phyloP scores from a whole-genome alignment of 30 jellyfish, hydroid and myxozoan genomes.

The Mastigias papua region DNA sequence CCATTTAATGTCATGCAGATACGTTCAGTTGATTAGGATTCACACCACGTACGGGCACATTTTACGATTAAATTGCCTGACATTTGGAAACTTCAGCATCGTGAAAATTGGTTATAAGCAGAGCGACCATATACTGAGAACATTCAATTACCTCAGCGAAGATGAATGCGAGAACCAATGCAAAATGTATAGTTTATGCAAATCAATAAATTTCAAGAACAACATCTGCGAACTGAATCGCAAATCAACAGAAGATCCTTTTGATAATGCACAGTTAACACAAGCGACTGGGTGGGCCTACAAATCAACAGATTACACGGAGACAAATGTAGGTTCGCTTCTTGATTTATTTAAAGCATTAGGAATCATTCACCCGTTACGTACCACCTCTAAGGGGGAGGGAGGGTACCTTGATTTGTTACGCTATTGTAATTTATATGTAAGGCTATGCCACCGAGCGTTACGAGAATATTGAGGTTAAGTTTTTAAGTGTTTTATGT shows the following conservation, averaged over 20 bases:
- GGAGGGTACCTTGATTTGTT: no score
- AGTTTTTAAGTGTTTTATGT: no score
- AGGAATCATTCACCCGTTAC: no score
- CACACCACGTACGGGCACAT: conserved; percentile 12
- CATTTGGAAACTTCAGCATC: conserved; percentile 47
- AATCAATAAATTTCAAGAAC: conserved; percentile 3
- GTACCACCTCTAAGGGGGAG: no score
- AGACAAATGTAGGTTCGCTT: conserved; percentile 2
- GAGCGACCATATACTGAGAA: not conserved
- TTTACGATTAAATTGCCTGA: conserved; percentile 14
- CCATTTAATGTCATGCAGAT: not conserved
- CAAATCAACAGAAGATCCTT: conserved; percentile 33
- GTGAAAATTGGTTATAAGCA: not conserved
- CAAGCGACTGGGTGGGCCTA: conserved; percentile 36
- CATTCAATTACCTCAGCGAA: not conserved
- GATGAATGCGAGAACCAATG: conserved; percentile 30
- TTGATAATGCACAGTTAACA: not conserved
- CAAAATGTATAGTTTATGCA: not conserved
- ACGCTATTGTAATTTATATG: no score
- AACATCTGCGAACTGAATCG: conserved; percentile 8
- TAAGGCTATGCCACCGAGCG: no score
- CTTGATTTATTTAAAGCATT: not conserved
- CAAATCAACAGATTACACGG: conserved; percentile 24
- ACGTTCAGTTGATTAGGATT: not conserved
- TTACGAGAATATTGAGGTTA: no score